Conservation (phyloP, 2,113 vertebrate genomes). For the Anser cygnoides region DNA sequence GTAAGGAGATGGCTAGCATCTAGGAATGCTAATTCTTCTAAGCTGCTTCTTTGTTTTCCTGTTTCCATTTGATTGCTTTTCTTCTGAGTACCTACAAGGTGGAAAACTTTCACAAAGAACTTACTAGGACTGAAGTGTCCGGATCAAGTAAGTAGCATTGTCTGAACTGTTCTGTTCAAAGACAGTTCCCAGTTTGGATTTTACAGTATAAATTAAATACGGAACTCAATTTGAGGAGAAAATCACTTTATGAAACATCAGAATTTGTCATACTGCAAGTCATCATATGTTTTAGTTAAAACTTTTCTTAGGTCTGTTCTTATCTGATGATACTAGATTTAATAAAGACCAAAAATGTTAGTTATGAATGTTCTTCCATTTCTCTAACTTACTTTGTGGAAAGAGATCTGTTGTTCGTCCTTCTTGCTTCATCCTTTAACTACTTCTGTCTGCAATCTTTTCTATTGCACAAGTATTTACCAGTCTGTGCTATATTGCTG, state of each 20-base stretch:
- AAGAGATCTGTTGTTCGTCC: constrained; percentile 35
- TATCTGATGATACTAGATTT: background rate
- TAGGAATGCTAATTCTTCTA: background rate
- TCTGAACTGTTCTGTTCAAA: background rate
- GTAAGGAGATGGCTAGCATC: background rate
- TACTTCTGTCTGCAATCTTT: constrained; percentile 26
- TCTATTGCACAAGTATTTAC: constrained; percentile 42
- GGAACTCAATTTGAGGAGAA: background rate
- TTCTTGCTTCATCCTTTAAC: constrained; percentile 61
- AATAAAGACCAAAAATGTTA: background rate
- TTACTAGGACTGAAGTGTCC: background rate
- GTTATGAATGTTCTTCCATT: constrained; percentile 13
- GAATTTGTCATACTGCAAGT: background rate
- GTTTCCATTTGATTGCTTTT: background rate
- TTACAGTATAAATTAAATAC: constrained; percentile 3
- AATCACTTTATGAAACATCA: background rate
- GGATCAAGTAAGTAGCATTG: background rate
- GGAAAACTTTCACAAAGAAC: background rate
- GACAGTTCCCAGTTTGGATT: background rate
- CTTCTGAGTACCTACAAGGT: background rate
- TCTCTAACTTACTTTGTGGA: constrained; percentile 40
- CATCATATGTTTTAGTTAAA: background rate
- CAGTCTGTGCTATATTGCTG: constrained; percentile 66
- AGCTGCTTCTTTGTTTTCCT: constrained; percentile 20
- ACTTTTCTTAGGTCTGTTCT: background rate